Percentiles rank a stretch among this genome's conserved stretches.
phyloP scores from a whole-genome alignment of 1,140 invertebrate genomes.

The Phymorhynchus buccinoides region DNA sequence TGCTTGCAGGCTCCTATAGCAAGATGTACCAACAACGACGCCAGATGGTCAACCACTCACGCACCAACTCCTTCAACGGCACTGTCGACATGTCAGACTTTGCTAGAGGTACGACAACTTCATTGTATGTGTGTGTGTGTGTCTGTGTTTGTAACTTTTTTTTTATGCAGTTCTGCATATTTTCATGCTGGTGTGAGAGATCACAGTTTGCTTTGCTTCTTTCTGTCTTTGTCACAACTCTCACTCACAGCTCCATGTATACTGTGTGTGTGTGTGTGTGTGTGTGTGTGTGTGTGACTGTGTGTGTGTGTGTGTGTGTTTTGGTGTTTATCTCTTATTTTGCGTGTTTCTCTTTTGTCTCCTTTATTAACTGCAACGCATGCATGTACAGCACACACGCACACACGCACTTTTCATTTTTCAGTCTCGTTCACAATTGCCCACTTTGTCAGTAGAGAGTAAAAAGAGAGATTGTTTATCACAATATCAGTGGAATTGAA shows the following conservation, averaged over 20 bases:
- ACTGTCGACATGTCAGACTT: conserved; percentile 46
- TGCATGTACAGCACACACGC: no score
- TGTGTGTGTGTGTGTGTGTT: background rate
- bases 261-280: background rate
- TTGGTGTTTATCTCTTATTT: no score
- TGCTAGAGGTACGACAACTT: conserved; percentile 45
- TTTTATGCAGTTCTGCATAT: background rate
- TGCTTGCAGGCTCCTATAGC: conserved; percentile 30
- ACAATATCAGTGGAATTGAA: no score
- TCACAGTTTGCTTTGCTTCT: no score
- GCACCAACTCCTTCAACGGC: conserved; percentile 37
- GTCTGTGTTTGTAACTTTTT: background rate
- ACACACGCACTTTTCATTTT: no score
- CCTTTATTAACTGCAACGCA: no score
- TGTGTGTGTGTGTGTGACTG: background rate
- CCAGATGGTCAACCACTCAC: conserved; percentile 7
- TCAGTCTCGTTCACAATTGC: no score
- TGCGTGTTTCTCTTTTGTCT: no score
- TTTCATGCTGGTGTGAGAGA: no score
- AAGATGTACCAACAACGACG: conserved; percentile 37
- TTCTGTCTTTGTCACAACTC: no score
- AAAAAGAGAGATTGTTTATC: no score
- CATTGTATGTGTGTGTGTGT: background rate
- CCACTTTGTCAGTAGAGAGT: no score
- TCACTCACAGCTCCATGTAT: background rate